Evolutionary conservation across 2,797 vertebrate species (phyloP).

Genomic region (Tolypeutes matacus): DNA sequence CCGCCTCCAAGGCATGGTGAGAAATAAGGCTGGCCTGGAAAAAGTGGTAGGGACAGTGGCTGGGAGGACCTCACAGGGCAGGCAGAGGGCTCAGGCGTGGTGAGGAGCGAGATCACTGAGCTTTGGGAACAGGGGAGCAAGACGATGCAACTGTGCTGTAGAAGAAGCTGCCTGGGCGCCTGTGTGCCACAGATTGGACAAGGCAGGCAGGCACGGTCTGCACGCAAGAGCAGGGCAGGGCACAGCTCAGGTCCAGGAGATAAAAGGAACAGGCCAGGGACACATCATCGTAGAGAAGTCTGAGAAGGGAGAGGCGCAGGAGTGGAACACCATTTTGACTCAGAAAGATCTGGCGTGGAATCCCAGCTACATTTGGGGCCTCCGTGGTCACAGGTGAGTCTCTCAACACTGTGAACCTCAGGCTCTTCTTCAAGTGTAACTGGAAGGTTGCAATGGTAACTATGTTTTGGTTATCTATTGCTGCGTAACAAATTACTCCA

Average conservation of each 20-base stretch:
- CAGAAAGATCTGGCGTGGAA: background rate
- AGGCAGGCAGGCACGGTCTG: background rate
- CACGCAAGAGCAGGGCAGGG: background rate
- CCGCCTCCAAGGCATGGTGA: background rate
- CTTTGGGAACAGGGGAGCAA: background rate
- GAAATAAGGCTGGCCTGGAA: background rate
- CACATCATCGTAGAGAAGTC: too few relatives aligned
- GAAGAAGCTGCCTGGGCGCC: too few relatives aligned
- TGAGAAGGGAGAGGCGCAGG: background rate
- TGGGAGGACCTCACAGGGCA: background rate
- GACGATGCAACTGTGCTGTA: background rate
- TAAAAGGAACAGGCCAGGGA: background rate
- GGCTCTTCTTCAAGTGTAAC: background rate
- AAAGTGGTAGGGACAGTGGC: too few relatives aligned
- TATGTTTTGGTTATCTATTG: background rate
- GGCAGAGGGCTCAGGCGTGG: background rate
- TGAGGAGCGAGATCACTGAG: background rate
- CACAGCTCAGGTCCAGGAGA: background rate
- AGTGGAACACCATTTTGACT: background rate
- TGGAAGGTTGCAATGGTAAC: background rate
- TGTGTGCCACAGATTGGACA: background rate
- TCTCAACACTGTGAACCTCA: background rate
- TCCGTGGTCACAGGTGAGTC: background rate
- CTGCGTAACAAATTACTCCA: background rate
- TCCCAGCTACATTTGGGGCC: background rate